Base-by-base conservation (phyloP, 2,888 invertebrate species). In the Hemistola chrysoprasaria region DNA sequence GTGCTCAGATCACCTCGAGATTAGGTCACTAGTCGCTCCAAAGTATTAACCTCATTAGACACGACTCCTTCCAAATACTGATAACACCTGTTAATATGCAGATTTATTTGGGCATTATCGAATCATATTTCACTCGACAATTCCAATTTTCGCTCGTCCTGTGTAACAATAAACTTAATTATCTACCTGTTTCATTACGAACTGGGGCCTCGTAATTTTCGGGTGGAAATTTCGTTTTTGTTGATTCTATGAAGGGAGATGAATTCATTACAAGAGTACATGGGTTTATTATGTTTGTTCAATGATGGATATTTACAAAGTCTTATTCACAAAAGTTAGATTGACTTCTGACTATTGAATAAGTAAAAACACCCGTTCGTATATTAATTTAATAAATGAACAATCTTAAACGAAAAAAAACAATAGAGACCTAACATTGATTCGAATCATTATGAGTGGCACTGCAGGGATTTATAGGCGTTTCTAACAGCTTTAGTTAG, bases 81-180 rank as follows among this genome's bases (percentile, higher is more conserved):
- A 68, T 63, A 53, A 57, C 45, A 44, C 66, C 44, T 49, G 46
- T 62, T 66, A 61, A 53, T 64, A 71, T 68, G 62, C 41, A 61
- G 61, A 70, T 68, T 62, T 53, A 53, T 56, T 54, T 59, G 52
- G 40, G 54, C 26, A 40, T 58, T 60, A 54, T 53, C 50, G 42
- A 53, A 54, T 53, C 50, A 57, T 56, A 58, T 58, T 56, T 50
- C 47, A 38, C 42, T 56, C 53, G 56, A 56, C 41, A 46, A 51
- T 54, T 51, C 43, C 46, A 50, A 53, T 53, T 53, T 44, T 34
- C 40, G 41, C 40, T 26, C 23, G 22, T 37, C 36, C 41, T 42
- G 39, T 40, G 36, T 40, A 49, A 50, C 47, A 53, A 45, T 50
- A 45, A 53, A 53, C 38, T 38, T 44, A 48, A 53, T 48, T 53